Evolutionary conservation across 2,797 vertebrate genomes (phyloP).

Genomic region (Bradypodion pumilum): DNA sequence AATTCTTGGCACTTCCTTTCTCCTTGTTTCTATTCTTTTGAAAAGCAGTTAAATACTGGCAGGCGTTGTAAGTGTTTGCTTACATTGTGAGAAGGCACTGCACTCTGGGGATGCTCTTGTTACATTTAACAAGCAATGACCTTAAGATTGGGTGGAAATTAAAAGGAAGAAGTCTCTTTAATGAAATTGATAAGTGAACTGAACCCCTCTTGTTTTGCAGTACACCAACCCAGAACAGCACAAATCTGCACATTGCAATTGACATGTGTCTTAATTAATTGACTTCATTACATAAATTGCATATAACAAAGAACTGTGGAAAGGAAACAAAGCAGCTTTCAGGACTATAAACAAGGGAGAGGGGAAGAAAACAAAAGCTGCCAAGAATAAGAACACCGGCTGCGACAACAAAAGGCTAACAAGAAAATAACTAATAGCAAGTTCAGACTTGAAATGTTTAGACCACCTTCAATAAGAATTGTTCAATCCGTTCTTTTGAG

Average conservation of each 20-base stretch:
- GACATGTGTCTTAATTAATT: conserved; percentile 22
- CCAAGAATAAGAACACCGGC: background rate
- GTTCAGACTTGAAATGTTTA: conserved; percentile 15
- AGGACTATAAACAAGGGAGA: background rate
- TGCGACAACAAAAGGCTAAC: background rate
- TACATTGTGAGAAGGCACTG: conserved; percentile 1
- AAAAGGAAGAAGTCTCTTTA: background rate
- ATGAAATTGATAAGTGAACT: background rate
- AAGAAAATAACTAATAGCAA: background rate
- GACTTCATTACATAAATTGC: background rate
- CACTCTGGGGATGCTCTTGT: background rate
- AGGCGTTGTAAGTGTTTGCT: conserved; percentile 18
- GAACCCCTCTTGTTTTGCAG: background rate
- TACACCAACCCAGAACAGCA: background rate
- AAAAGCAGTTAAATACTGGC: conserved; percentile 22
- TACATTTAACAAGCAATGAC: conserved; percentile 18
- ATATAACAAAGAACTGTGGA: background rate
- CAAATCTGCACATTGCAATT: background rate
- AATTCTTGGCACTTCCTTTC: conserved; percentile 13
- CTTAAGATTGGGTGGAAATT: background rate
- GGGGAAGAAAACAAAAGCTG: background rate
- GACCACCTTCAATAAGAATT: background rate
- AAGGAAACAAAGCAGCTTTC: background rate
- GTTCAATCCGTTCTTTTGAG: background rate
- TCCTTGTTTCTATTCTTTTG: conserved; percentile 26